Evolutionary conservation across 2,888 invertebrate genomes (phyloP).

Genomic region (Nycteola revayana): DNA sequence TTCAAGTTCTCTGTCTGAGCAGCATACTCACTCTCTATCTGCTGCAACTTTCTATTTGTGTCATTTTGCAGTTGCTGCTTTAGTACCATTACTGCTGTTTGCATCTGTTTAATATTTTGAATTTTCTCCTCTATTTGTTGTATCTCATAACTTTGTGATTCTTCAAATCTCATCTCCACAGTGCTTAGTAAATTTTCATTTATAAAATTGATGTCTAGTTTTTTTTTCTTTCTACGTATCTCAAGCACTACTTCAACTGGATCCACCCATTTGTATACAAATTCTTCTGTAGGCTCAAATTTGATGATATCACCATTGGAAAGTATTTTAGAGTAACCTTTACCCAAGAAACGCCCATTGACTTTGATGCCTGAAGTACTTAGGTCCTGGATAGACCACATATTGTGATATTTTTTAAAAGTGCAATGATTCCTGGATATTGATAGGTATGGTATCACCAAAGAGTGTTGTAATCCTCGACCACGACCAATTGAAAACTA

Average conservation of each 20-base stretch:
- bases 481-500: slow-evolving; percentile 80
- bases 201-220: slow-evolving; percentile 38
- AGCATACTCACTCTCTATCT: slow-evolving; percentile 65
- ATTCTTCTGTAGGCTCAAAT: slow-evolving; percentile 57
- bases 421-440: slow-evolving; percentile 84
- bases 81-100: slow-evolving; percentile 57
- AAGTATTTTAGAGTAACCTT: slow-evolving; percentile 45
- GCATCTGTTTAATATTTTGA: slow-evolving; percentile 62
- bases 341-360: slow-evolving; percentile 62
- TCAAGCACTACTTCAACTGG: slow-evolving; percentile 37
- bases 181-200: slow-evolving; percentile 47
- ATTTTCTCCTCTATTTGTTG: slow-evolving; percentile 67
- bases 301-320: slow-evolving; percentile 54
- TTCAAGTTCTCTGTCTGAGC: slow-evolving; percentile 69
- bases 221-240: slow-evolving; percentile 56
- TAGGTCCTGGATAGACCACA: slow-evolving; percentile 79
- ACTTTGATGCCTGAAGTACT: slow-evolving; percentile 74
- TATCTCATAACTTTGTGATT: slow-evolving; percentile 65
- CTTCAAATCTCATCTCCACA: slow-evolving; percentile 68
- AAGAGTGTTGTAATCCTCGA: slow-evolving; percentile 73
- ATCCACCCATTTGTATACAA: slow-evolving; percentile 57
- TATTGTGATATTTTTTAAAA: slow-evolving; percentile 60
- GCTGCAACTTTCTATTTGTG: slow-evolving; percentile 70
- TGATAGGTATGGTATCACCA: slow-evolving; percentile 69
- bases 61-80: slow-evolving; percentile 66